A percentile compares a stretch with the other conserved stretches of the same genome.
These are phyloP conservation scores for Cossypha heuglini DNA, from an alignment of 2,797 vertebrate genomes.

Conservation along the genomic window DNA sequence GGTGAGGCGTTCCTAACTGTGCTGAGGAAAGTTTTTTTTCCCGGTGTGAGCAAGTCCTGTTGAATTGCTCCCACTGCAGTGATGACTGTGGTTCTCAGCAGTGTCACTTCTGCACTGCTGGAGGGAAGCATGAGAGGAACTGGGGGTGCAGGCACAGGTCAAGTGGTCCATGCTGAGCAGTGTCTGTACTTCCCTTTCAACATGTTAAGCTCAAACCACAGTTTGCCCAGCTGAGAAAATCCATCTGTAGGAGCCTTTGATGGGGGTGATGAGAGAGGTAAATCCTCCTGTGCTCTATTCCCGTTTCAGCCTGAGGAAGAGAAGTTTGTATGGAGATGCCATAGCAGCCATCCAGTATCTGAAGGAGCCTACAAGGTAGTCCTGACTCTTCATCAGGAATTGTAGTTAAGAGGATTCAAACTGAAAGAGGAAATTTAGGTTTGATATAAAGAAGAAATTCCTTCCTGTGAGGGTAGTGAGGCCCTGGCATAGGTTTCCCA, in stretches of 20 bases:
- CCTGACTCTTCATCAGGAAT: neutral
- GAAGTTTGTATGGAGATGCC: neutral
- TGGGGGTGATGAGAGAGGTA: neutral
- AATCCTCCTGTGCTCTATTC: neutral
- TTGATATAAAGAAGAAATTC: neutral
- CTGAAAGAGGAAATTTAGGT: neutral
- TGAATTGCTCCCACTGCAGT: fast-evolving
- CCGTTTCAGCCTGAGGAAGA: neutral
- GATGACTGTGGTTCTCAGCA: neutral
- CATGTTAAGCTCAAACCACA: neutral
- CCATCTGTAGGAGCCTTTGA: neutral
- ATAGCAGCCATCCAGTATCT: neutral
- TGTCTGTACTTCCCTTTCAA: neutral
- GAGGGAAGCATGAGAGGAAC: neutral
- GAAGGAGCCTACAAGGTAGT: neutral
- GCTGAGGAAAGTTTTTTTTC: neutral
- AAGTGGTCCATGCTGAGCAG: neutral
- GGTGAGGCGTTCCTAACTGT: neutral
- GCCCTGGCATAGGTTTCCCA: neutral
- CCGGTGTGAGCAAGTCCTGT: too few relatives aligned
- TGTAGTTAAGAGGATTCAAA: neutral
- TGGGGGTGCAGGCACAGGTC: neutral
- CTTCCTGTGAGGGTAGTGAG: neutral
- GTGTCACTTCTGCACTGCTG: neutral
- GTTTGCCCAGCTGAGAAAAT: neutral